A percentile compares a stretch with the other conserved stretches of the same genome.
Evolutionary conservation across 2,797 vertebrate species (phyloP).

Genomic region (Enteromius mattozi): DNA sequence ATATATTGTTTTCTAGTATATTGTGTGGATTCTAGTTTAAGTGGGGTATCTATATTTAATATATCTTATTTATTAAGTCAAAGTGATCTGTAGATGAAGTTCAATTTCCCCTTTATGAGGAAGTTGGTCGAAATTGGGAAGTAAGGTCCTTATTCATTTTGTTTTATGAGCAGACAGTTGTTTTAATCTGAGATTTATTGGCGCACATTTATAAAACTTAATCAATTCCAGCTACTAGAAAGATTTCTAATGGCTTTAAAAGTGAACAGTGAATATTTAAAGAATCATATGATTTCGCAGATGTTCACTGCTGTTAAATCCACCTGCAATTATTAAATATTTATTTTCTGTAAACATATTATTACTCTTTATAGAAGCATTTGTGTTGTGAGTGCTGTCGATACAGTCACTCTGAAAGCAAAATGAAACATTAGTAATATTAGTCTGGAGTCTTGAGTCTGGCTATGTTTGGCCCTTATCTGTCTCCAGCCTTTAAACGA

Average conservation of each 20-base stretch:
- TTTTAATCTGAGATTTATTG: not conserved
- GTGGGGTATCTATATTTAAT: not conserved
- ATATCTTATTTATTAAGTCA: not conserved
- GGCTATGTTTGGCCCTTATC: conserved; percentile 38
- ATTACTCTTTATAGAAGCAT: not conserved
- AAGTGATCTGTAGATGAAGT: not conserved
- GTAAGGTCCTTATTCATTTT: not conserved
- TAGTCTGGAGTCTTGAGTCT: conserved; percentile 14
- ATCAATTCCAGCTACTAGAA: not conserved
- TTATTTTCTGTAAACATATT: conserved; percentile 21
- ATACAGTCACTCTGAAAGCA: not conserved
- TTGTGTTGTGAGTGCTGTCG: conserved; percentile 6
- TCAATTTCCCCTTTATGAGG: not conserved
- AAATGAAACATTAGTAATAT: conserved; percentile 30
- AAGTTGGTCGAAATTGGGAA: not conserved
- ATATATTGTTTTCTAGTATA: not conserved
- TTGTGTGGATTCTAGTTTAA: not conserved
- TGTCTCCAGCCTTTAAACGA: conserved; percentile 33
- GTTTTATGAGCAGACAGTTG: not conserved
- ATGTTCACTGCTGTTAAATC: conserved; percentile 11
- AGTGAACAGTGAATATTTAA: not conserved
- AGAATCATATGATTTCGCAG: not conserved
- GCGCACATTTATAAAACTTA: not conserved
- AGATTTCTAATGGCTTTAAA: not conserved
- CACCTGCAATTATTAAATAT: not conserved